Base-by-base conservation (phyloP, 2,888 invertebrate species). In the Silvanus unidentatus region DNA sequence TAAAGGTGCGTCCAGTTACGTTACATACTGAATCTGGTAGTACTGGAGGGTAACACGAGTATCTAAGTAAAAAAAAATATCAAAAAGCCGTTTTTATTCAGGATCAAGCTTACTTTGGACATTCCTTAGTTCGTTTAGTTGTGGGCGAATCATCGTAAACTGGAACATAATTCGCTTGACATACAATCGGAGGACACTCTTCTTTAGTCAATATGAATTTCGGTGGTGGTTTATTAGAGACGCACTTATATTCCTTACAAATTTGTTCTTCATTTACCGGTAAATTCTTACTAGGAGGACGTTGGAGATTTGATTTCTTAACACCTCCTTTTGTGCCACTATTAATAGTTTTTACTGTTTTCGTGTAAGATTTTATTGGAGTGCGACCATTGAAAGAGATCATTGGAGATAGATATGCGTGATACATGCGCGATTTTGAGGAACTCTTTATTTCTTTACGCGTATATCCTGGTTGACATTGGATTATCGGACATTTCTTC, bases 1-100 rank as follows among this genome's bases (percentile, higher is more conserved):
- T 82, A 63, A 91, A 82, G 0, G 83, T 84, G 42, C 84, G 79
- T 0, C 87, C 87, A 1, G 83, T 84, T n/a, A 89, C 73, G 59
- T 80, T 80, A 64, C 87, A 88, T 10, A 79, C 77, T 27, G 77
- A 79, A 45, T 83, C 83, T 0, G 78, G 77, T 30, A 79, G 77
- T 0, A 79, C 77, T 0, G 79, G 78, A 1, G 82, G 80, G 36
- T 78, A 76, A 59, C 87, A 87, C 0, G 75, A 73, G 64, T 83
- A 86, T 49, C 79, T 80, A 57, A 47, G n/a, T n/a, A n/a, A n/a
- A n/a, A 62, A 55, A 55, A 64, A 11, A 38, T 37, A 2, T 28
- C 12, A 41, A 9, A 45, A 40, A 12, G n/a, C 14, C 29, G 6
- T 15, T 38, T 39, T 16, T 42, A 16, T 39, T 30, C n/a, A n/a